Evolutionary conservation across 2,113 vertebrate genomes (phyloP).

Genomic region (Abramis brama): DNA sequence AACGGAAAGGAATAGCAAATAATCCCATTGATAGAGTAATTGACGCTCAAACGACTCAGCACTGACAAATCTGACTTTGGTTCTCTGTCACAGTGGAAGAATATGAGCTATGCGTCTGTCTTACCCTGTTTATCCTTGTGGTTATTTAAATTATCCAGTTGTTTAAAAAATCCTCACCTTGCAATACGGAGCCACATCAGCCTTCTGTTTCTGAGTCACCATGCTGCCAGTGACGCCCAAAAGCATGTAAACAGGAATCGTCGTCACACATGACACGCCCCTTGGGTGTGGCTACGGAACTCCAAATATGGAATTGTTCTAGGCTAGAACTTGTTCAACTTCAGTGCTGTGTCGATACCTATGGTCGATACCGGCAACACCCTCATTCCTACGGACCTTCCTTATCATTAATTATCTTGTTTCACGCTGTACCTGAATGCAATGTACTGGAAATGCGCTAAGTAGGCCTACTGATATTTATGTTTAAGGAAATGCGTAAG

Average conservation of each 20-base stretch:
- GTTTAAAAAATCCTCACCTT: constrained; percentile 24
- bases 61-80: neutral
- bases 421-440: neutral
- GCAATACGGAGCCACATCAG: constrained; percentile 19
- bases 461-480: neutral
- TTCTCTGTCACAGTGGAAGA: neutral
- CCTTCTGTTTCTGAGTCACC: constrained; percentile 43
- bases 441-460: neutral
- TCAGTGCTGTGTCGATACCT: neutral
- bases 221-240: constrained; percentile 49
- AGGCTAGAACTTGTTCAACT: neutral
- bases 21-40: neutral
- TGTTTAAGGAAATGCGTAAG: neutral
- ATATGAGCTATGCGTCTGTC: neutral
- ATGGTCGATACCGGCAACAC: neutral
- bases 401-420: neutral
- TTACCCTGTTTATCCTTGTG: constrained; percentile 25
- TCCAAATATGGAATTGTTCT: neutral
- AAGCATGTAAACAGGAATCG: constrained; percentile 52
- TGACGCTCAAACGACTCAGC: neutral
- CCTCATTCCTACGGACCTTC: neutral
- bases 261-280: constrained; percentile 23
- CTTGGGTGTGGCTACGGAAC: neutral
- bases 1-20: neutral
- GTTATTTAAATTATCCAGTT: neutral